Evolutionary conservation across 2,113 vertebrate genomes (phyloP), one percentile per base, ranked within the genome.

Genomic region (Scomber scombrus): DNA sequence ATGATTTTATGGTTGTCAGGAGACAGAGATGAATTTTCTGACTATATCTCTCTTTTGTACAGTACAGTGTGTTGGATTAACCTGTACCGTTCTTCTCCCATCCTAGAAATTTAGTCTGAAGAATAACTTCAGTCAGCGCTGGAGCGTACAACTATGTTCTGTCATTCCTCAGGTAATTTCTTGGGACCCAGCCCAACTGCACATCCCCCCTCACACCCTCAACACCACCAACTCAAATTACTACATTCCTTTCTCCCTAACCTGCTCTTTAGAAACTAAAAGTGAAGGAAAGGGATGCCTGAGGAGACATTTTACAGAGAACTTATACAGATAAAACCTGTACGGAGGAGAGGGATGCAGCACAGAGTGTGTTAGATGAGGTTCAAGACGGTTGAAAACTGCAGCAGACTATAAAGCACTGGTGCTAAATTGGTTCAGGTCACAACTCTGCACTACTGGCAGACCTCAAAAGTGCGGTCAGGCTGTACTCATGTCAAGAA

Each of bases 181-280:
- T 71, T 65, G 74, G 58, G 67, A 80, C 61, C 66, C 57, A 77
- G 49, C 65, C 74, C 84, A 85, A 64, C 73, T 81, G 66, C 69
- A 67, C 51, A 60, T 13, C 31, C 74, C 60, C 63, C 46, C 56
- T 78, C 55, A n/a, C 43, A 58, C 70, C 67, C 21, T 29, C 76
- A 60, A 63, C 56, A 15, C 47, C 75, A 83, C 40, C 56, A 78
- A 86, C 82, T 87, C 82, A 91, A 91, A 91, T 93, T 90, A 93
- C 81, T 56, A 86, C 90, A 85, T 93, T 92, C 90, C 91, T 92
- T 74, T 77, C 81, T 58, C 52, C n/a, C 54, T 60, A 82, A 91
- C 84, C 75, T 88, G 86, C 71, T 84, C 71, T 81, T 91, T 83
- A 60, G 43, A 70, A 64, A 40, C 74, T 60, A 65, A 87, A 71